These are phyloP conservation scores for Leucoraja erinaceus DNA, from an alignment of 2,113 vertebrate species.

Conservation along the genomic window DNA sequence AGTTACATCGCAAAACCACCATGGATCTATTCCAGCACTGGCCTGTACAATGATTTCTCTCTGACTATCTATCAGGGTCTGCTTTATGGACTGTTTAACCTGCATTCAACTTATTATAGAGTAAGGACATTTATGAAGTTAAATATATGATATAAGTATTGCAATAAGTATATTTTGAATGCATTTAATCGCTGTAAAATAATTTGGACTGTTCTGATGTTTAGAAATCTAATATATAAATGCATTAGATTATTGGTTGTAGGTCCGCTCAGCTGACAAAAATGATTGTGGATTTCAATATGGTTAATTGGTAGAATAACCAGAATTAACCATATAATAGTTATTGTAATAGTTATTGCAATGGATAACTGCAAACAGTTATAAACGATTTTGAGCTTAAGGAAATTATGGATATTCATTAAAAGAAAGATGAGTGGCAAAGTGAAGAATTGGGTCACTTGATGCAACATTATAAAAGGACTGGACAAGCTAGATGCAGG, in stretches of 20 bases:
- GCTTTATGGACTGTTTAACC: conserved; percentile 50
- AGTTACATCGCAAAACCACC: conserved; percentile 46
- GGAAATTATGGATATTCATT: background rate
- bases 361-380: background rate
- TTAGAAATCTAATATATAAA: too few relatives aligned
- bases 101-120: conserved; percentile 51
- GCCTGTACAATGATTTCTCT: conserved; percentile 45
- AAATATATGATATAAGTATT: background rate
- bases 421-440: background rate
- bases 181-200: too few relatives aligned
- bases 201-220: too few relatives aligned
- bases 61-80: conserved; percentile 53
- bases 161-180: background rate
- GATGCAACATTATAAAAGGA: too few relatives aligned
- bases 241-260: background rate
- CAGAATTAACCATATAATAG: background rate
- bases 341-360: background rate
- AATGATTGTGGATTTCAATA: background rate
- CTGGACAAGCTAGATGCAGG: too few relatives aligned
- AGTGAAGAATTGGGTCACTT: background rate
- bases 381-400: background rate
- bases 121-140: conserved; percentile 42
- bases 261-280: background rate
- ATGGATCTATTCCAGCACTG: background rate
- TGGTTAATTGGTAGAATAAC: background rate